Base-by-base conservation (phyloP, 2,888 invertebrate species). In the Caradrina clavipalpis region DNA sequence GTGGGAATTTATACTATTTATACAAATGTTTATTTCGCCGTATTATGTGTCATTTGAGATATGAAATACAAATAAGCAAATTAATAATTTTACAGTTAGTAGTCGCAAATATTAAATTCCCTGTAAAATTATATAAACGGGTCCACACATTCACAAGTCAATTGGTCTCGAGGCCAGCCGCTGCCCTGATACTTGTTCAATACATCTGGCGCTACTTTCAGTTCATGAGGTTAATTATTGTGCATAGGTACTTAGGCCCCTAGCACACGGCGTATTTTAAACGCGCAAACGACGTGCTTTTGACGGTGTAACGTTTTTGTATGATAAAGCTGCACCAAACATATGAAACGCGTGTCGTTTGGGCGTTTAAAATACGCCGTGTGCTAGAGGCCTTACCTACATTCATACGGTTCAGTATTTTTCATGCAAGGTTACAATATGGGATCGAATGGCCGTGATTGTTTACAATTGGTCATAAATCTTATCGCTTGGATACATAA, bases 391-490 rank as follows among this genome's bases (percentile, higher is more conserved):
- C n/a, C n/a, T n/a, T 70, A 78, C 69, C 61, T 73, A 73, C 69
- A 26, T 47, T 35, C 21, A 39, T 21, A 66, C 49, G 53, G 74
- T 84, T 85, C 73, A 83, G 81, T 80, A 77, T 74, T 80, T 88
- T 87, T 80, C 70, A 82, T 70, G 77, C 87, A 87, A 89, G 87
- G 87, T 86, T 83, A 86, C 73, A 68, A 65, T 82, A 86, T 85
- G 83, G 85, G 83, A 85, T 85, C 66, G 81, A 82, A 77, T 80
- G 88, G 72, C 88, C 87, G 77, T 87, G 86, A 88, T 88, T 86
- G 85, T 87, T 89, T 86, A 87, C 85, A 83, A 86, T 86, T 86
- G 81, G 81, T 83, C 83, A 87, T 89, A 90, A 90, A 89, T 88
- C 87, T 90, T 90, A 90, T 89, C 88, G 85, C 76, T 68, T 67